Base-by-base conservation (phyloP, 2,113 vertebrate species). In the Microcebus ravelobensis region DNA sequence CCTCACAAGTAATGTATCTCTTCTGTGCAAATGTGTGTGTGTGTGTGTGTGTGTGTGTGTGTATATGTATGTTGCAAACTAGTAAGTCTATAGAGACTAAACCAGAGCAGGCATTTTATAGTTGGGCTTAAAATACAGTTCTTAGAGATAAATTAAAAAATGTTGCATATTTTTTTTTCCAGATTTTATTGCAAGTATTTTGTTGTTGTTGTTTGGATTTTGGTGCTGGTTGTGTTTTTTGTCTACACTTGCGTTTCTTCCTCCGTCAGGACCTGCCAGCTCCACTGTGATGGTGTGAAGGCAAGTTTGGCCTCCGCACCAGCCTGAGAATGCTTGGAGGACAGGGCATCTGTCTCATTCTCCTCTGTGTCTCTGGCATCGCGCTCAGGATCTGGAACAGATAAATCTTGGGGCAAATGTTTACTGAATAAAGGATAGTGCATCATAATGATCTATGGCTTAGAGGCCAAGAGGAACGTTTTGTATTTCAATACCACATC, bases 201-300 rank as follows among this genome's bases (percentile, higher is more conserved):
- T 82, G 34, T 50, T 50, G 15, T 23, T 25, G 17, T n/a, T 73
- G 18, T 6, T 74, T 65, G 17, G 15, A 15, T 59, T 68, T 84
- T 27, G 3, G 42, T n/a, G 27, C 25, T 50, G 17, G 20, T 39
- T 65, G 48, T 52, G n/a, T 11, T 76, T 57, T n/a, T 59, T 18
- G 27, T 48, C 45, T 55, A 36, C 11, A 36, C 29, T 18, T 55
- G 34, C 6, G 4, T 74, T 42, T 76, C 7, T 59, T 63, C 14
- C n/a, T 61, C 65, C 13, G 8, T 27, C 52, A 3, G 39, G 6
- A n/a, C 18, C 42, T 20, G 10, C 29, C 73, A 1, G 21, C 23
- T 36, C 52, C 2, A 1, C 42, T 12, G 39, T 2, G 15, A 21
- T 34, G 59, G 14, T 50, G 17, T 45, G 21, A 18, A n/a, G 0